These are phyloP conservation scores for Hipposideros armiger DNA, from an alignment of 2,113 vertebrate genomes.

Conservation along the genomic window DNA sequence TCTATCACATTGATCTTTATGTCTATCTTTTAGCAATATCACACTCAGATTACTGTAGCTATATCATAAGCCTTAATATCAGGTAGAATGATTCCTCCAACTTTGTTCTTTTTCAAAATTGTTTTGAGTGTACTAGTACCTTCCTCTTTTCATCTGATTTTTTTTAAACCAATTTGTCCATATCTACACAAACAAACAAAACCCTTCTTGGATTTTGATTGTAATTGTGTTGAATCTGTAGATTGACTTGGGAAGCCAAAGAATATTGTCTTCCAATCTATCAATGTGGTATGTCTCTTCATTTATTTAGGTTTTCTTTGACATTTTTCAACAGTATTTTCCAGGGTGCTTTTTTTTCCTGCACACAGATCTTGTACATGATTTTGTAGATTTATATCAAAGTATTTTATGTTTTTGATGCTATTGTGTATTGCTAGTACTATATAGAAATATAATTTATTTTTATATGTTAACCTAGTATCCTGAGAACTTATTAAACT, in stretches of 20 bases:
- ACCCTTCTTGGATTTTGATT: not conserved
- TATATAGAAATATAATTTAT: not conserved
- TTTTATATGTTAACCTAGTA: not conserved
- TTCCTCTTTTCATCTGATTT: not conserved
- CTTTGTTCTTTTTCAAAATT: not conserved
- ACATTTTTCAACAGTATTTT: conserved; percentile 24
- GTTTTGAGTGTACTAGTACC: not conserved
- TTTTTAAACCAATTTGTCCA: not conserved
- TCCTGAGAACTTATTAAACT: not conserved
- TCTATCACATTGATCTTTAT: not conserved
- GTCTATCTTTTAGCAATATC: not conserved
- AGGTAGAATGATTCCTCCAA: not conserved
- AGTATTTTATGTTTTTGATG: not conserved
- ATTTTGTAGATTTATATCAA: not conserved
- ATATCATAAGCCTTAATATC: not conserved
- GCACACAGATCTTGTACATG: not conserved
- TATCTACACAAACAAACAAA: not conserved
- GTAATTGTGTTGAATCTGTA: not conserved
- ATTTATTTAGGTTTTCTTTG: not conserved
- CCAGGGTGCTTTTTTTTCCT: not conserved
- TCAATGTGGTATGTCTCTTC: not conserved
- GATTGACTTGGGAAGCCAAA: not conserved
- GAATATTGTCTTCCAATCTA: not conserved
- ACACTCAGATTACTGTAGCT: not conserved
- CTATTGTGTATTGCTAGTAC: not conserved